Base-by-base conservation (phyloP, 2,113 vertebrate genomes). In the Rhea pennata region DNA sequence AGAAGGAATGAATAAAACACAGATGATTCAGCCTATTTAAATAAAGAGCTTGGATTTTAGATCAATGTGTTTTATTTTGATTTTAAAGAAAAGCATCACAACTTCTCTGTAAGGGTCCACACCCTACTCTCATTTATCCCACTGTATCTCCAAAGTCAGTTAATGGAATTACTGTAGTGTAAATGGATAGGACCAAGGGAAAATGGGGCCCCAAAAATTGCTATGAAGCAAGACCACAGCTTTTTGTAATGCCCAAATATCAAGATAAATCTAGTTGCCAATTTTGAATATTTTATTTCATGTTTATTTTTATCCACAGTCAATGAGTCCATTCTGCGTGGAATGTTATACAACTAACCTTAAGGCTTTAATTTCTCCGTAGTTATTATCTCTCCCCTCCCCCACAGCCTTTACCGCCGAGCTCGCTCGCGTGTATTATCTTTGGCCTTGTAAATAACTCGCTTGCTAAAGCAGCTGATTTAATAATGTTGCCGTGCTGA, bases 301-400 rank as follows among this genome's bases (percentile, higher is more conserved):
- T 1, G 26, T 95, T 93, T 96, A 91, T 79, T 91, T 77, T 85
- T 72, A 58, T 79, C 87, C 65, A 88, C 67, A 72, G 66, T 85
- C 90, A 84, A 51, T 39, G 82, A 93, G 93, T 88, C 87, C 73
- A 95, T 93, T 84, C 83, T 97, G 92, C 70, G 77, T 97, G 98
- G 98, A 98, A 98, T 98, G 98, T 97, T 93, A 93, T 50, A 97
- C 71, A 96, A 88, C 78, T 98, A 95, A 97, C 87, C 79, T 94
- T 71, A 84, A 82, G 92, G 94, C 76, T 95, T 95, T 96, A 90
- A 66, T 69, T 85, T 81, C 59, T 66, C 5, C 19, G 75, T 46
- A 72, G 42, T 71, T 44, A 76, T 82, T 82, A 87, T 26, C 69
- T 84, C 61, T 87, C 84, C 77, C 89, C 84, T 79, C 87, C 76